Percentiles rank a stretch among this genome's conserved stretches.
These are phyloP conservation scores for Dioctria rufipes DNA, from an alignment of 2,888 invertebrate genomes.

Conservation along the genomic window DNA sequence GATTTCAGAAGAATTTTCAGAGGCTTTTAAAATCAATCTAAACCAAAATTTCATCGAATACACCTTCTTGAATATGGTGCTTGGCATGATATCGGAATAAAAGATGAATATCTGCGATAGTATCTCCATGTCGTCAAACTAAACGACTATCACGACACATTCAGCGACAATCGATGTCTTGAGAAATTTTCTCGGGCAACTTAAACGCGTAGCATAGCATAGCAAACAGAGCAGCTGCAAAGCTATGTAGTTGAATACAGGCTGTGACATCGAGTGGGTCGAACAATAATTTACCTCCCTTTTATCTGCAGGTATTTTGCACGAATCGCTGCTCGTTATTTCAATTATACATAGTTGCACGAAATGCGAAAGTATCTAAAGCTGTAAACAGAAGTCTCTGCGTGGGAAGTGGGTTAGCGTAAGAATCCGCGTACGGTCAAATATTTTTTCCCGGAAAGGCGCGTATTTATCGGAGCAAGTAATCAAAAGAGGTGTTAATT, in stretches of 20 bases:
- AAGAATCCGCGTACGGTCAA: slow-evolving; percentile 19
- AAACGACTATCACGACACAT: slow-evolving; percentile 26
- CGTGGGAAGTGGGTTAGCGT: slow-evolving; percentile 45
- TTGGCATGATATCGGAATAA: neutral
- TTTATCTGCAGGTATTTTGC: slow-evolving; percentile 12
- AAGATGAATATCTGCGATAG: slow-evolving; percentile 15
- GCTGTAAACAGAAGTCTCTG: slow-evolving; percentile 28
- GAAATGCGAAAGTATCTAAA: slow-evolving; percentile 34
- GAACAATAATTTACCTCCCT: slow-evolving; percentile 28
- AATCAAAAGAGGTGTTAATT: slow-evolving; percentile 29
- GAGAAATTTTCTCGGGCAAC: slow-evolving; percentile 5
- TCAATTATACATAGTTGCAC: slow-evolving; percentile 21
- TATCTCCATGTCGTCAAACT: slow-evolving; percentile 16
- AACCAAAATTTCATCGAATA: too few species aligned
- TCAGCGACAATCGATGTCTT: neutral
- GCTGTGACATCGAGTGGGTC: slow-evolving; percentile 45
- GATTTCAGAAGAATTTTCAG: too few species aligned
- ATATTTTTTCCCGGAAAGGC: slow-evolving; percentile 31
- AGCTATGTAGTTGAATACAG: slow-evolving; percentile 27
- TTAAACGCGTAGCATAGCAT: neutral
- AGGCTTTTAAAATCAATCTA: too few species aligned
- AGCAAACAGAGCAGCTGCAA: too few species aligned
- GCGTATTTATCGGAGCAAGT: slow-evolving; percentile 26
- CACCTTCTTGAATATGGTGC: neutral
- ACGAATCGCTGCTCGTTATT: slow-evolving; percentile 18